These are phyloP conservation scores for Lissocephala sabroskyi DNA, from an alignment of 2,888 invertebrate species.

Conservation along the genomic window DNA sequence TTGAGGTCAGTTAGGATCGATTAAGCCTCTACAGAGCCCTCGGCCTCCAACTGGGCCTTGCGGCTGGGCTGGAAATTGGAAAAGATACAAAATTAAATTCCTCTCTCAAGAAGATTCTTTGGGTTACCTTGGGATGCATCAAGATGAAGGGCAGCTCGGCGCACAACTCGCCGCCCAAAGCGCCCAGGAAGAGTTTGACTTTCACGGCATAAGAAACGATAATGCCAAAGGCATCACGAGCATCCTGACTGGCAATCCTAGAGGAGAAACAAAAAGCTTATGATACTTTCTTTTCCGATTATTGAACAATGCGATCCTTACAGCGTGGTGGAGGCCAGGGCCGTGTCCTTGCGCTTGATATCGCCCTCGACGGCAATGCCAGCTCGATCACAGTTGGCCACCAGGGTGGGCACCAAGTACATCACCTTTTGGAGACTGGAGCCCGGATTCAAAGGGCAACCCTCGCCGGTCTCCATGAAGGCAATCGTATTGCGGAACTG, in stretches of 20 bases:
- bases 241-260: conserved; percentile 83
- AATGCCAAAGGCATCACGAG: conserved; percentile 94
- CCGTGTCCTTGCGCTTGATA: conserved; percentile 86
- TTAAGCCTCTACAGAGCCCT: conserved; percentile 42
- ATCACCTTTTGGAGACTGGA: conserved; percentile 86
- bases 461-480: conserved; percentile 90
- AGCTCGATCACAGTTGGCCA: conserved; percentile 85
- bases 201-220: conserved; percentile 96
- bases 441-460: conserved; percentile 72
- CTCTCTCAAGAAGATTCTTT: background rate
- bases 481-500: conserved; percentile 94
- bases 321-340: conserved; percentile 94
- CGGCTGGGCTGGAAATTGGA: conserved; percentile 54
- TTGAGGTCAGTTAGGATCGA: conserved; percentile 38
- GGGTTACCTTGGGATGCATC: conserved; percentile 87
- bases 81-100: background rate
- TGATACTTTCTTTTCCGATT: too few relatives aligned
- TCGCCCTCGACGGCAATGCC: conserved; percentile 95
- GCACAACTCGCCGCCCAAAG: conserved; percentile 91
- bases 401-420: conserved; percentile 84
- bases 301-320: too few relatives aligned
- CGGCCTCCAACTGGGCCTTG: conserved; percentile 55
- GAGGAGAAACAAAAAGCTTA: conserved; percentile 22
- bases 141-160: conserved; percentile 93
- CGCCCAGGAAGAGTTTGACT: conserved; percentile 93